A percentile compares a stretch with the other conserved stretches of the same genome.
phyloP scores from a whole-genome alignment of 2,113 vertebrate genomes.

The Junco hyemalis region DNA sequence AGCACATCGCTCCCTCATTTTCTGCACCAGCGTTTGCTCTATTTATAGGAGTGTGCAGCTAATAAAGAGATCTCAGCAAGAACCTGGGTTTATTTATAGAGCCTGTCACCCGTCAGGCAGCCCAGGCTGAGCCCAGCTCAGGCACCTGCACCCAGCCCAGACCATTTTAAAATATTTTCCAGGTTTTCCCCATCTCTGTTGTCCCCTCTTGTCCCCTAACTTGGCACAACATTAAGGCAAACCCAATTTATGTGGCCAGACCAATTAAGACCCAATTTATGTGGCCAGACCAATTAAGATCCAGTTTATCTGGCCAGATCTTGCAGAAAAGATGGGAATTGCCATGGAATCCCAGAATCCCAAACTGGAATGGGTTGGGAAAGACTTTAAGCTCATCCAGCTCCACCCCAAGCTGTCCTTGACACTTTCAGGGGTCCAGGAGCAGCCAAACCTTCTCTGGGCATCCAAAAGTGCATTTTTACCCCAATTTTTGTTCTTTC shows the following conservation, averaged over 20 bases:
- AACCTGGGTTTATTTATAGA: slow-evolving; percentile 26
- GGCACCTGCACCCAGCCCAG: not conserved
- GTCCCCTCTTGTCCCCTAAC: not conserved
- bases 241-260: not conserved
- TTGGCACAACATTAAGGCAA: not conserved
- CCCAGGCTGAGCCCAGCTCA: not conserved
- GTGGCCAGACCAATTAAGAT: not conserved
- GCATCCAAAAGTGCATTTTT: not conserved
- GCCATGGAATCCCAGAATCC: not conserved
- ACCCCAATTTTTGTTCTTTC: not conserved
- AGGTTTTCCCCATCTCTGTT: not conserved
- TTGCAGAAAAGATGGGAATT: not conserved
- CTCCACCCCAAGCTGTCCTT: not conserved
- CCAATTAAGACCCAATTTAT: not conserved
- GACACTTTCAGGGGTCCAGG: no score
- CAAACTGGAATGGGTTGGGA: not conserved
- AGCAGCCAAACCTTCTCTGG: no score
- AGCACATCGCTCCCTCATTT: not conserved
- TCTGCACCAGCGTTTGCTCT: not conserved
- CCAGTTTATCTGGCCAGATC: not conserved
- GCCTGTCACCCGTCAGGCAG: not conserved
- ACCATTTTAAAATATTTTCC: not conserved
- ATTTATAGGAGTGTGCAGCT: slow-evolving; percentile 2
- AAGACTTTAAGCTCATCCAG: not conserved
- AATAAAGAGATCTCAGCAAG: not conserved